A percentile compares a stretch with the other conserved stretches of the same genome.
phyloP scores from a whole-genome alignment of 2,113 vertebrate species.

The Strix uralensis region DNA sequence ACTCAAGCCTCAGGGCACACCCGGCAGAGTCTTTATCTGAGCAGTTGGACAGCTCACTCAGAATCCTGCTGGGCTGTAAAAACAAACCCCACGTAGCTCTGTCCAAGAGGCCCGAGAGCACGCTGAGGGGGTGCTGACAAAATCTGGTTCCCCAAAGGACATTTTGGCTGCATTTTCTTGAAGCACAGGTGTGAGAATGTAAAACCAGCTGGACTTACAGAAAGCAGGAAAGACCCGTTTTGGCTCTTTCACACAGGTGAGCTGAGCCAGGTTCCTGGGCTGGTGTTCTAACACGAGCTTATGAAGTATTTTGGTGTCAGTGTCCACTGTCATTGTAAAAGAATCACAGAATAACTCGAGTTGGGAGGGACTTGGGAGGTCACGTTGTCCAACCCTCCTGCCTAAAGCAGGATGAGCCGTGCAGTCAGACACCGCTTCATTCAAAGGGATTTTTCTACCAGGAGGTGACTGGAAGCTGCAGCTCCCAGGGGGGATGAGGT shows the following conservation, averaged over 20 bases:
- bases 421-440: neutral
- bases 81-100: neutral
- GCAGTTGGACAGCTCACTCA: neutral
- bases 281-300: rapidly evolving
- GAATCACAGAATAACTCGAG: neutral
- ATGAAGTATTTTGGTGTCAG: neutral
- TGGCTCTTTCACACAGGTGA: neutral
- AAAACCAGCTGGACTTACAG: neutral
- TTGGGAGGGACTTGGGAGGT: neutral
- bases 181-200: neutral
- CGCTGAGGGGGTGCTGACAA: neutral
- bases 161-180: neutral
- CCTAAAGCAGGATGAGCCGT: neutral
- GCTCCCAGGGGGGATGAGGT: neutral
- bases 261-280: neutral
- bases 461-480: neutral
- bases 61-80: neutral
- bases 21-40: neutral
- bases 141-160: neutral
- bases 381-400: neutral
- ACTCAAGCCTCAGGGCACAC: neutral
- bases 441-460: neutral
- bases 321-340: neutral
- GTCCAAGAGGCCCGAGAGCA: neutral
- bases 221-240: neutral